phyloP scores from a whole-genome alignment of 2,113 vertebrate genomes.

The Thinocorus orbignyianus region DNA sequence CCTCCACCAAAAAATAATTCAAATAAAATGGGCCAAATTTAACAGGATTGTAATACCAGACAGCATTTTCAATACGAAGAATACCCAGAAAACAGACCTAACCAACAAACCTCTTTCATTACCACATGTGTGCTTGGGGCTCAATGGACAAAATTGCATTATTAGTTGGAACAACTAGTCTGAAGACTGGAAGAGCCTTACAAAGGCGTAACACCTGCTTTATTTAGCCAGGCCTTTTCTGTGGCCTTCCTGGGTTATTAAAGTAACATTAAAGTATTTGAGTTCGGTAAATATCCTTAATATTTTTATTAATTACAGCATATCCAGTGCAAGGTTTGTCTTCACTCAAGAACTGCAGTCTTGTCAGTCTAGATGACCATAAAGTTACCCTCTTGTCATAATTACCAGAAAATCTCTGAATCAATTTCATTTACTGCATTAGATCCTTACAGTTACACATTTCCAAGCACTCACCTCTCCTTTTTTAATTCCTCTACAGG shows the following conservation, averaged over 20 bases:
- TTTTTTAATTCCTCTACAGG: background rate
- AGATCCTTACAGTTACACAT: background rate
- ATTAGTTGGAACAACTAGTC: background rate
- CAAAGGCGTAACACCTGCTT: background rate
- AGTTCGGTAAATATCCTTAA: background rate
- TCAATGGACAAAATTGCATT: accelerated
- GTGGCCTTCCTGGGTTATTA: background rate
- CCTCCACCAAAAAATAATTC: background rate
- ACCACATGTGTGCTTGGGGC: background rate
- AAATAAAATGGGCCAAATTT: background rate
- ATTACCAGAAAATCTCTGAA: background rate
- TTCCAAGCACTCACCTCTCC: background rate
- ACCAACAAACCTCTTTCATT: background rate
- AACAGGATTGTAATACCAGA: background rate
- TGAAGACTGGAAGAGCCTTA: background rate
- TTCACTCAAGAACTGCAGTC: background rate
- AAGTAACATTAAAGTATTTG: background rate
- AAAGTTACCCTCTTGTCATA: background rate
- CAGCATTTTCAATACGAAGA: background rate
- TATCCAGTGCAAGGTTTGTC: background rate
- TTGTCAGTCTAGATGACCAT: background rate
- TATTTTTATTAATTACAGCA: background rate
- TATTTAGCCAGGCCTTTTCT: background rate
- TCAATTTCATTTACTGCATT: background rate
- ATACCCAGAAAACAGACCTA: background rate